Base-by-base conservation (phyloP, 2,888 invertebrate genomes). In the Melinaea menophilus region DNA sequence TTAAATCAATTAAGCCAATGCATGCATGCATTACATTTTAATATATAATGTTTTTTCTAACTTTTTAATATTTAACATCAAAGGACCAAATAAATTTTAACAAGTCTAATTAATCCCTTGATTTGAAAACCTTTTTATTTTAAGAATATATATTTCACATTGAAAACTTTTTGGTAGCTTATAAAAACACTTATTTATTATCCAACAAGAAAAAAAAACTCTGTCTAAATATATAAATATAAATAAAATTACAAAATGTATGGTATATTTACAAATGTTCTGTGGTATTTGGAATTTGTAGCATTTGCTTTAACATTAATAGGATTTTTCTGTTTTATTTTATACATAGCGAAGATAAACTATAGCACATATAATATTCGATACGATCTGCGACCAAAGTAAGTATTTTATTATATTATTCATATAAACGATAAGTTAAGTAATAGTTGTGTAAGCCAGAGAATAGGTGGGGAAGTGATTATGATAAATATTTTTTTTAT, bases 271-370 rank as follows among this genome's bases (percentile, higher is more conserved):
- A 82, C 88, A 0, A 83, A 77, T 65, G 69, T 76, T 3, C 71
- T 88, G 2, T 90, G 90, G 90, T 89, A 87, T 70, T 73, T 89
- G 41, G 90, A 90, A 63, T 87, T 89, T 63, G 67, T 84, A 35
- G 81, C 80, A 2, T 87, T 88, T 71, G 75, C 72, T 35, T 56
- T 77, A 5, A 65, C 80, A 13, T 70, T 87, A 54, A 75, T 81
- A 56, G 62, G 62, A 35, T 88, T 90, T 69, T 88, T 90, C 67
- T 71, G 72, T 47, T 80, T 82, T 22, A 75, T 87, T 64, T 66
- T 88, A n/a, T 88, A 86, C 67, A 67, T 88, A 60, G 81, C 81
- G 0, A 75, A 73, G 48, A 62, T 79, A 13, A 84, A 88, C 72
- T 78, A 80, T 70, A 72, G 75, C 5, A 63, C 67, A 9, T 89